phyloP scores from a whole-genome alignment of 2,113 vertebrate species.

The Amblyornis subalaris region DNA sequence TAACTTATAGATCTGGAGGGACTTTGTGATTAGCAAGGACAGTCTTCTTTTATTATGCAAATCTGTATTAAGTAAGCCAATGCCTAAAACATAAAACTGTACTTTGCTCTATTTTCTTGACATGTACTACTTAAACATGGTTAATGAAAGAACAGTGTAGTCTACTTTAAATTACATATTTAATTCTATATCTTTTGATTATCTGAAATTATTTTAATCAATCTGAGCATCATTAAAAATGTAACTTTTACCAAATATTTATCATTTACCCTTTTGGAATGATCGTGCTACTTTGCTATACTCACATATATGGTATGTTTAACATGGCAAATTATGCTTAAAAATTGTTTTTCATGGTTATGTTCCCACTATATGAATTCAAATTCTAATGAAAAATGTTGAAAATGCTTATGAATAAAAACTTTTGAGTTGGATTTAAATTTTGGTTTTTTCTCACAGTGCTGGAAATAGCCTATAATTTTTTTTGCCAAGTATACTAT shows the following conservation, averaged over 20 bases:
- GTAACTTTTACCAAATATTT: background rate
- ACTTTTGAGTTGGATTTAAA: background rate
- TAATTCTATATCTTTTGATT: background rate
- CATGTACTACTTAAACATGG: background rate
- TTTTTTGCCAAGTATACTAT: background rate
- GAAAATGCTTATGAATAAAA: background rate
- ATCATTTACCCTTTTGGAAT: background rate
- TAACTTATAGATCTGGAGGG: background rate
- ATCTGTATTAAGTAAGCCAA: background rate
- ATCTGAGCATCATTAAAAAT: background rate
- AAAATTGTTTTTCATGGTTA: background rate
- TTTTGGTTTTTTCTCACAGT: background rate
- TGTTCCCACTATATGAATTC: background rate
- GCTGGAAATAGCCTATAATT: background rate
- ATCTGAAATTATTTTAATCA: background rate
- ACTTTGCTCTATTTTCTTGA: background rate
- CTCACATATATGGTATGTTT: rapidly evolving
- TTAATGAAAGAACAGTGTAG: background rate
- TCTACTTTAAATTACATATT: background rate
- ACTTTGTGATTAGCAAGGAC: background rate
- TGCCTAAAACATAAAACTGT: background rate
- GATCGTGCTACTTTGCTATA: background rate
- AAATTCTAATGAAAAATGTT: background rate
- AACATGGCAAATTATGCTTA: background rate
- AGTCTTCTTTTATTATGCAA: background rate